phyloP scores from a whole-genome alignment of 2,888 invertebrate genomes.

The Agriopis leucophaearia region DNA sequence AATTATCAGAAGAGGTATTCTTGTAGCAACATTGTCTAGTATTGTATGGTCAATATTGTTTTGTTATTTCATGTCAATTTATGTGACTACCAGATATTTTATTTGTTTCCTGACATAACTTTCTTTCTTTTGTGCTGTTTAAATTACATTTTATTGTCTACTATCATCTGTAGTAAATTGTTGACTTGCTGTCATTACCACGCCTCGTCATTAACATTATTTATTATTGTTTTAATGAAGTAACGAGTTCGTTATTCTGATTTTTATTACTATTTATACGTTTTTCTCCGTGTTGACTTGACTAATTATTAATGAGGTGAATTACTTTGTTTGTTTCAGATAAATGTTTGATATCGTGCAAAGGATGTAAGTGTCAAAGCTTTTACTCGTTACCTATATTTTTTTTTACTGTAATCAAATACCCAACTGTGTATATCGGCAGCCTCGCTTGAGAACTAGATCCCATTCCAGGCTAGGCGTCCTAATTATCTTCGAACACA shows the following conservation, averaged over 20 bases:
- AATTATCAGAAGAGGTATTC: not conserved
- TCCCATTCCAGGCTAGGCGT: too few species aligned
- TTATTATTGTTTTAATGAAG: constrained; percentile 18
- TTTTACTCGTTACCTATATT: not conserved
- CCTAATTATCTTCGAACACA: too few species aligned
- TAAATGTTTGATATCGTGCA: constrained; percentile 74
- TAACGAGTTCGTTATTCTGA: constrained; percentile 41
- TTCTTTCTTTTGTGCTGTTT: not conserved
- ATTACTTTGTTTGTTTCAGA: constrained; percentile 76
- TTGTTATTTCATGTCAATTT: too few species aligned
- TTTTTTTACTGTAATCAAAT: not conserved
- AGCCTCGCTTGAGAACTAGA: too few species aligned
- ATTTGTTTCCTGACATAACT: not conserved
- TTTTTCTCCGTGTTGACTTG: constrained; percentile 26
- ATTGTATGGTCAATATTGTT: too few species aligned
- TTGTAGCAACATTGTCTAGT: too few species aligned
- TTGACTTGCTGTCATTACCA: constrained; percentile 24
- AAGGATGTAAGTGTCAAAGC: constrained; percentile 72
- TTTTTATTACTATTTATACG: constrained; percentile 23
- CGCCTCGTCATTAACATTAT: constrained; percentile 9
- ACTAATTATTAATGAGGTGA: constrained; percentile 53
- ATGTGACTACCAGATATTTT: too few species aligned
- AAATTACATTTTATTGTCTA: not conserved
- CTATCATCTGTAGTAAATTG: not conserved
- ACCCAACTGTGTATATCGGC: too few species aligned